These are phyloP conservation scores for Actenoides lindsayi DNA, from an alignment of 2,113 vertebrate species.

Conservation along the genomic window DNA sequence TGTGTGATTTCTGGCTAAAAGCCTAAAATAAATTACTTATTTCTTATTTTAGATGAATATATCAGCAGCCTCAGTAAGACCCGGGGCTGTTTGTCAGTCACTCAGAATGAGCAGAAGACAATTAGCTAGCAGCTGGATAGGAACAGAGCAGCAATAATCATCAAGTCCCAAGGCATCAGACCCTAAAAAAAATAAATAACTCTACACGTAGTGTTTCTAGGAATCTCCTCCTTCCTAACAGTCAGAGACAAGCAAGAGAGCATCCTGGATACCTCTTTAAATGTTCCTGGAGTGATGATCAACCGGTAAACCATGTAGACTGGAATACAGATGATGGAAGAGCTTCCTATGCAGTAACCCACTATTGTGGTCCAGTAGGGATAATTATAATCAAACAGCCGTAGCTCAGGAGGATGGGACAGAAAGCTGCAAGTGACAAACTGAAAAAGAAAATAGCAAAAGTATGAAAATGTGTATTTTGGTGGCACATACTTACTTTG, in stretches of 20 bases:
- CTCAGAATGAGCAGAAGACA: not conserved
- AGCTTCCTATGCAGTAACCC: conserved; percentile 94
- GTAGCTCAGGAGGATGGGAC: conserved; percentile 86
- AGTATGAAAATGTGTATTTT: not conserved
- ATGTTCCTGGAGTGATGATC: conserved; percentile 86
- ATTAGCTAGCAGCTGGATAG: not conserved
- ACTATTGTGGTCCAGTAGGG: conserved; percentile 90
- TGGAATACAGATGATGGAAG: conserved; percentile 94
- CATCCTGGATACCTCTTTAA: conserved; percentile 87
- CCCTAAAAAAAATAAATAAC: not conserved
- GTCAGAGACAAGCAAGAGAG: not conserved
- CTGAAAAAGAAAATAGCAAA: conserved; percentile 69
- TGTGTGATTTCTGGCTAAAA: not conserved
- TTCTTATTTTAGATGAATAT: not conserved
- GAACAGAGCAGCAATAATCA: not conserved
- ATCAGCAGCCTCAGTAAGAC: not conserved
- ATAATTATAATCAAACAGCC: conserved; percentile 89
- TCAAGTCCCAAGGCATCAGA: not conserved
- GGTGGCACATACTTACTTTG: not conserved
- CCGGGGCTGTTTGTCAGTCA: not conserved
- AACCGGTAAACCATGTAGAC: conserved; percentile 89
- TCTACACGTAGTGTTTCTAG: not conserved
- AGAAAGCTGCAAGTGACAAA: conserved; percentile 96
- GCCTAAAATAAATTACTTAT: not conserved
- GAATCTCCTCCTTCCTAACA: not conserved